phyloP scores from a whole-genome alignment of 2,113 vertebrate species.

The Labrus mixtus region DNA sequence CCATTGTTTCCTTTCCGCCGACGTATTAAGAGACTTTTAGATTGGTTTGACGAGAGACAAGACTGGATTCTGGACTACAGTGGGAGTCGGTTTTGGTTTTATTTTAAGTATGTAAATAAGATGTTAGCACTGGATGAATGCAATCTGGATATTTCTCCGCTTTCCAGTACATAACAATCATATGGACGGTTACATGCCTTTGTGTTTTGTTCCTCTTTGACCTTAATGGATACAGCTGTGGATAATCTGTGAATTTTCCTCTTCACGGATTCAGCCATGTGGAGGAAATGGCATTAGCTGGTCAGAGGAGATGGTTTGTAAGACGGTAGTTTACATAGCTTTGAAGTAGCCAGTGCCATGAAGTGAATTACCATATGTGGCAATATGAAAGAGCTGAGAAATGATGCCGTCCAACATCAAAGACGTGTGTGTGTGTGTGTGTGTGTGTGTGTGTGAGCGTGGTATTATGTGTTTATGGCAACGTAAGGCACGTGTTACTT shows the following conservation, averaged over 20 bases:
- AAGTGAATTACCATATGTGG: conserved; percentile 77
- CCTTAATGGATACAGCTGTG: background rate
- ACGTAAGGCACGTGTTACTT: conserved; percentile 50
- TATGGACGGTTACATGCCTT: background rate
- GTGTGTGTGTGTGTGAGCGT: conserved; percentile 19
- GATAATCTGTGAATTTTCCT: conserved; percentile 37
- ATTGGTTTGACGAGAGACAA: too few species aligned
- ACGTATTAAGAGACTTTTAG: too few species aligned
- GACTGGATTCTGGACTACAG: too few species aligned
- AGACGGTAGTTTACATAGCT: conserved; percentile 61
- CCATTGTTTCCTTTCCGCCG: conserved; percentile 6
- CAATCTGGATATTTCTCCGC: background rate
- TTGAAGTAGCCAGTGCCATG: conserved; percentile 71
- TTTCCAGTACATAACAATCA: background rate
- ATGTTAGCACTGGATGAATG: background rate
- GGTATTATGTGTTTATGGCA: conserved; percentile 46
- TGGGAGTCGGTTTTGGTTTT: too few species aligned
- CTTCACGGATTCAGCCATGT: conserved; percentile 4
- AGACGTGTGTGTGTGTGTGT: conserved; percentile 31
- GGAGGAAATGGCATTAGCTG: conserved; percentile 49
- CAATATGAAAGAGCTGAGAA: conserved; percentile 61
- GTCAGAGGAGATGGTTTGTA: conserved; percentile 29
- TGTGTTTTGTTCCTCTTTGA: conserved; percentile 21
- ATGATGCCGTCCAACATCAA: conserved; percentile 65
- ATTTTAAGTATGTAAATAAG: too few species aligned